A percentile compares a stretch with the other conserved stretches of the same genome.
These are phyloP conservation scores for Rhinolophus sinicus DNA, from an alignment of 2,113 vertebrate species.

Conservation along the genomic window DNA sequence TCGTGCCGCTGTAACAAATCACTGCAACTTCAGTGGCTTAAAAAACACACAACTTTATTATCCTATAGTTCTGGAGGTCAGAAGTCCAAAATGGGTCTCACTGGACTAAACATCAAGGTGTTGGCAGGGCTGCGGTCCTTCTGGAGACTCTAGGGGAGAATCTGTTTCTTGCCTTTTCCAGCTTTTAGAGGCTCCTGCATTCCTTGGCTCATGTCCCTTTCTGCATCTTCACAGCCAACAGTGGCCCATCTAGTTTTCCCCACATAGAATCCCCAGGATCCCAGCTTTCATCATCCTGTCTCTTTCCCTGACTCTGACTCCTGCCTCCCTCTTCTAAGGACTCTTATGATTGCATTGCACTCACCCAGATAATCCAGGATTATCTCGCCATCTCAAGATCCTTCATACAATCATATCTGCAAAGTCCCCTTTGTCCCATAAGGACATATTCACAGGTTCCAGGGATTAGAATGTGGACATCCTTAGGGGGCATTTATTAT, in stretches of 20 bases:
- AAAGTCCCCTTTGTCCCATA: too few relatives aligned
- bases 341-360: background rate
- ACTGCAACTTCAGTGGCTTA: background rate
- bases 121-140: background rate
- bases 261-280: rapidly evolving
- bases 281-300: background rate
- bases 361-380: background rate
- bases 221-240: background rate
- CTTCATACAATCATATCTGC: background rate
- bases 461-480: too few relatives aligned
- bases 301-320: background rate
- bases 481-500: background rate
- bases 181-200: background rate
- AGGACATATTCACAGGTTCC: background rate
- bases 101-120: background rate
- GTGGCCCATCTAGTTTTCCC: background rate
- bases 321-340: background rate
- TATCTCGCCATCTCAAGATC: background rate
- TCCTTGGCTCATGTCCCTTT: background rate
- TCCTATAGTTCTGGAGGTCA: background rate
- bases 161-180: background rate
- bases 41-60: background rate
- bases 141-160: background rate
- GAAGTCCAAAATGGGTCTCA: background rate
- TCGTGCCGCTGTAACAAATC: background rate